Percentiles rank a stretch among this genome's conserved stretches.
Evolutionary conservation across 2,113 vertebrate genomes (phyloP).

Genomic region (Petroica traversi): DNA sequence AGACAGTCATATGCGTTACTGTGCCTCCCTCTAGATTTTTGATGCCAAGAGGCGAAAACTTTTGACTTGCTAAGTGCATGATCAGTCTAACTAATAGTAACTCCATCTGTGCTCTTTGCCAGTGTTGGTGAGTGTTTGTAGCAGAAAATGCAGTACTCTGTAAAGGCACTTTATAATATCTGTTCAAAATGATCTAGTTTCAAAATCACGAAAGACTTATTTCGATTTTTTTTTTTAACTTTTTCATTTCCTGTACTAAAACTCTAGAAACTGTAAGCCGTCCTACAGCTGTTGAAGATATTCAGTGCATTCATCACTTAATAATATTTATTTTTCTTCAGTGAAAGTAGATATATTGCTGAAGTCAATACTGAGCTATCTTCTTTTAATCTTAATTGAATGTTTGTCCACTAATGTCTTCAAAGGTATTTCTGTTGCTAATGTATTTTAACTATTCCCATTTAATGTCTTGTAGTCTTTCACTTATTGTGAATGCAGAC

Average conservation of each 20-base stretch:
- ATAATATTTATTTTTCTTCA: background rate
- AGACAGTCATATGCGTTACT: background rate
- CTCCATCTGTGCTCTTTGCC: background rate
- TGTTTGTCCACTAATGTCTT: background rate
- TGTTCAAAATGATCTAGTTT: background rate
- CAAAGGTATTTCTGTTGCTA: background rate
- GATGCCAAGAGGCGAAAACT: background rate
- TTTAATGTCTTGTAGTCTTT: background rate
- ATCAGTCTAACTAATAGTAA: background rate
- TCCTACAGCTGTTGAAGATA: background rate
- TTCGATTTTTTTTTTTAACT: background rate
- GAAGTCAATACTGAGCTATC: background rate
- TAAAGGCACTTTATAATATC: background rate
- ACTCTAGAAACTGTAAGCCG: background rate
- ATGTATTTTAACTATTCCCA: background rate
- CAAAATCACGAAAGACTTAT: background rate
- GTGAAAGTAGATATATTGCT: background rate
- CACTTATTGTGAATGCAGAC: background rate
- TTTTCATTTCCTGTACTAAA: background rate
- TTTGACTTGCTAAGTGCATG: background rate
- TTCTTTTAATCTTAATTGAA: background rate
- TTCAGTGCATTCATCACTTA: background rate
- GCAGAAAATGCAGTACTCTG: background rate
- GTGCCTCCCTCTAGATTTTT: background rate
- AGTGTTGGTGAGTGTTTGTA: background rate